A percentile compares a stretch with the other conserved stretches of the same genome.
Conservation (phyloP, 37 sponge, comb jelly and placozoan genomes). For the Eunapius fragilis region DNA sequence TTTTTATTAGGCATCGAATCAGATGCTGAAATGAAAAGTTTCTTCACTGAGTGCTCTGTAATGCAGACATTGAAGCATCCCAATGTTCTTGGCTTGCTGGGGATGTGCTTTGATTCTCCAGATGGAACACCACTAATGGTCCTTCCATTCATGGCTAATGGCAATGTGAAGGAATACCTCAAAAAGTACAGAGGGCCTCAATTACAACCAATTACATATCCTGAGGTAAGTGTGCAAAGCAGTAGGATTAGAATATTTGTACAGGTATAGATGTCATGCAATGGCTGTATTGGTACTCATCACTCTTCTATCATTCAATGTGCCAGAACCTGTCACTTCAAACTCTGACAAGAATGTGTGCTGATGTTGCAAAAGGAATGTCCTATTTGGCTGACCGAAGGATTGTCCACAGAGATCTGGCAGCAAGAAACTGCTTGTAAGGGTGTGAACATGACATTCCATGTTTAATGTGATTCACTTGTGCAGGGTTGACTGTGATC, state of each 20-base stretch:
- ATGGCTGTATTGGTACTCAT: too few species aligned
- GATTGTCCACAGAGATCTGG: constrained; percentile 22
- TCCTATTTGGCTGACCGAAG: not conserved
- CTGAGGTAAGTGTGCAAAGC: not conserved
- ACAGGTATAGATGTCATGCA: too few species aligned
- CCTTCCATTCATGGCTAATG: constrained; percentile 42
- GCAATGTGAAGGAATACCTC: constrained; percentile 8
- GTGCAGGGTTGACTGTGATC: not conserved
- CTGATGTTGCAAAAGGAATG: constrained; percentile 9
- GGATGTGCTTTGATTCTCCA: constrained; percentile 32
- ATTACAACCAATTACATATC: not conserved
- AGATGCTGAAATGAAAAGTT: not conserved
- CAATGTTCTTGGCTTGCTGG: constrained; percentile 19
- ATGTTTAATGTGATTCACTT: not conserved
- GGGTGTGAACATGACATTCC: not conserved
- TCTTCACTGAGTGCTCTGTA: constrained; percentile 1
- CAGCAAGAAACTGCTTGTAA: constrained; percentile 18
- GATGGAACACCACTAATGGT: constrained; percentile 18
- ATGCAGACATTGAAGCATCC: constrained; percentile 26
- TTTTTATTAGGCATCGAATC: not conserved
- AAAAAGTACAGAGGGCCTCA: not conserved
- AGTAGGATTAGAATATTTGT: too few species aligned
- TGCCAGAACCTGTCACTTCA: not conserved
- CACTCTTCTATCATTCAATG: too few species aligned
- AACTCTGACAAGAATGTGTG: not conserved